Conservation (phyloP, 2,888 invertebrate species). For the Adelognathus sp. region DNA sequence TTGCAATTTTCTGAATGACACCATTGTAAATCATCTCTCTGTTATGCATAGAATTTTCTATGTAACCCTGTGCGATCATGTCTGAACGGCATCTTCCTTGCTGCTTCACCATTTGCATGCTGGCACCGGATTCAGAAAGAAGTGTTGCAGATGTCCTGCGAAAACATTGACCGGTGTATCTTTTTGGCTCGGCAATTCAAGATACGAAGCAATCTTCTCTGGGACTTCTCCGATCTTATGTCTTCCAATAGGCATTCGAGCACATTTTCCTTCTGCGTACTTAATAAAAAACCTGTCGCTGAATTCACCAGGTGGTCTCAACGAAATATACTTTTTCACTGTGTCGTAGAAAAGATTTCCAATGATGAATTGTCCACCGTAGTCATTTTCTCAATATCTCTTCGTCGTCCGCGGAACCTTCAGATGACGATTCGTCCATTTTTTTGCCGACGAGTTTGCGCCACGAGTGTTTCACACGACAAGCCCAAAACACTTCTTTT, state of each 20-base stretch:
- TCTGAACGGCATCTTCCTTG: constrained; percentile 24
- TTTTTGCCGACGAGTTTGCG: too few species aligned
- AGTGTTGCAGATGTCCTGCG: constrained; percentile 27
- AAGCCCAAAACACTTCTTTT: too few species aligned
- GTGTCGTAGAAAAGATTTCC: constrained; percentile 27
- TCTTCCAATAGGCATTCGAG: neutral
- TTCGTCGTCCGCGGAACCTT: too few species aligned
- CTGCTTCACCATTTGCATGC: constrained; percentile 37
- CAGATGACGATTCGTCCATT: too few species aligned
- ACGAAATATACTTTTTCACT: constrained; percentile 22
- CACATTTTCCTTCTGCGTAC: neutral
- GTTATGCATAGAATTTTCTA: constrained; percentile 33
- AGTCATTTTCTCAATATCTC: constrained; percentile 16
- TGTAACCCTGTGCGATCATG: constrained; percentile 20
- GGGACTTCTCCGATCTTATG: neutral
- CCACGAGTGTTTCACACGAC: too few species aligned
- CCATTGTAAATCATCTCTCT: constrained; percentile 19
- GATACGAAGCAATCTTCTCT: constrained; percentile 3
- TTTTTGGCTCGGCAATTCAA: neutral
- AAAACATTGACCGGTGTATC: constrained; percentile 39
- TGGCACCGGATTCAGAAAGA: constrained; percentile 32
- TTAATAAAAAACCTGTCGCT: constrained; percentile 12
- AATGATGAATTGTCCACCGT: constrained; percentile 18
- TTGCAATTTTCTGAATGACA: constrained; percentile 1
- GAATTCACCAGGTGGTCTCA: constrained; percentile 19